Evolutionary conservation across 2,113 vertebrate species (phyloP), one percentile per base, ranked within the genome.

Genomic region (Gavia stellata): DNA sequence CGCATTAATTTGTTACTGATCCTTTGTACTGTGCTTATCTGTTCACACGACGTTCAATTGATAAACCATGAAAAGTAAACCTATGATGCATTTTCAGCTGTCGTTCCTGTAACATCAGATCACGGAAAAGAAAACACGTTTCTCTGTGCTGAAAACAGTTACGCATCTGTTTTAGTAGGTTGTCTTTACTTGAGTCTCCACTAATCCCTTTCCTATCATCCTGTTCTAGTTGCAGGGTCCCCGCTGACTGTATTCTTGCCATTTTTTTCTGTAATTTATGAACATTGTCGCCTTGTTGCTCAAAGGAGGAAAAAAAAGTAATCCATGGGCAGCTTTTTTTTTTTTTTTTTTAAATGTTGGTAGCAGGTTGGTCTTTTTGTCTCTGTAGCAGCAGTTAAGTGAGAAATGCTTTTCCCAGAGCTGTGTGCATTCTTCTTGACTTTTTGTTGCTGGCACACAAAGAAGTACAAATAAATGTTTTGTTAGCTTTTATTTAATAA

Each of bases 1-100:
- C 4, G 4, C 53, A 1, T 50, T 7, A 3, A 4, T 53, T 47
- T 33, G 49, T 50, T 74, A 26, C 70, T n/a, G 17, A 16, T 81
- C 87, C 83, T 83, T 53, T 61, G 63, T 40, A 3, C 80, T 44
- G 36, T 25, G 8, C 84, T 63, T 62, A 44, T 81, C 82, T 61
- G 2, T 40, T 61, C 55, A 0, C 2, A 2, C 2, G 6, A 53
- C 53, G 1, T 49, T 8, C 2, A 55, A 70, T 3, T 58, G 59
- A 50, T 66, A 50, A 79, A 24, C 44, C 53, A 3, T 0, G n/a
- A 36, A 42, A 15, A 85, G 50, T 17, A 42, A 29, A 58, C 9
- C 38, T 45, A 2, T 17, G 15, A 38, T 12, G 31, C 40, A 0
- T 11, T 63, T 78, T 17, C 67, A 52, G 66, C 70, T 88, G 3